A percentile compares a stretch with the other conserved stretches of the same genome.
Conservation (phyloP, 2,113 vertebrate species). For the Tringa solitaria region DNA sequence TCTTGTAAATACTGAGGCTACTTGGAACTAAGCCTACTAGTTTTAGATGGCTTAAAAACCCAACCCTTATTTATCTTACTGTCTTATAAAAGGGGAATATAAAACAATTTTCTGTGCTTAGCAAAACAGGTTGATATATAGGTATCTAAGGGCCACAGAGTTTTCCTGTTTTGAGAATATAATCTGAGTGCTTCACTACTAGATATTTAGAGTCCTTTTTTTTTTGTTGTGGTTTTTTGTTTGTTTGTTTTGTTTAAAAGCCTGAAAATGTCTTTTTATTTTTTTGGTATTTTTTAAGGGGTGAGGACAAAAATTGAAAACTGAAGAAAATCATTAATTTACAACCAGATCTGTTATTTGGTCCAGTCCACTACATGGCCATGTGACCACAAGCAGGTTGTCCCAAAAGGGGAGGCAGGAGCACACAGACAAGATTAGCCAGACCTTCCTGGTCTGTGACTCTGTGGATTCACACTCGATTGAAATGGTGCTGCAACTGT, state of each 20-base stretch:
- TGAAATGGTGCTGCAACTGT: neutral
- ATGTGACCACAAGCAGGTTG: accelerated
- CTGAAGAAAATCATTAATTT: neutral
- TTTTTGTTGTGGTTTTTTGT: neutral
- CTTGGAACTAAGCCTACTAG: conserved; percentile 67
- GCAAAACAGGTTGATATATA: conserved; percentile 6
- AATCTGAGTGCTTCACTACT: neutral
- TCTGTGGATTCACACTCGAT: neutral
- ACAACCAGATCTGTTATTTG: neutral
- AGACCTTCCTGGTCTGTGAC: neutral
- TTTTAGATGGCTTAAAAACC: conserved; percentile 48
- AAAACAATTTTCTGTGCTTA: neutral
- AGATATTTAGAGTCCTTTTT: neutral
- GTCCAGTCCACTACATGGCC: no score
- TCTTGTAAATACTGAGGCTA: conserved; percentile 69
- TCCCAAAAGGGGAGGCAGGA: neutral
- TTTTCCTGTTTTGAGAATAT: neutral
- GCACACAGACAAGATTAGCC: neutral
- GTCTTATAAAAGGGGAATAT: neutral
- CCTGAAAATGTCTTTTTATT: neutral
- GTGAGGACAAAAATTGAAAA: neutral
- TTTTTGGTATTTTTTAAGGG: neutral
- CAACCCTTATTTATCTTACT: conserved; percentile 57
- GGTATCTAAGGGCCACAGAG: neutral
- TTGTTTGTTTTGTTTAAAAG: neutral